These are phyloP conservation scores for Anabacerthia variegaticeps DNA, from an alignment of 2,797 vertebrate species.

Conservation along the genomic window DNA sequence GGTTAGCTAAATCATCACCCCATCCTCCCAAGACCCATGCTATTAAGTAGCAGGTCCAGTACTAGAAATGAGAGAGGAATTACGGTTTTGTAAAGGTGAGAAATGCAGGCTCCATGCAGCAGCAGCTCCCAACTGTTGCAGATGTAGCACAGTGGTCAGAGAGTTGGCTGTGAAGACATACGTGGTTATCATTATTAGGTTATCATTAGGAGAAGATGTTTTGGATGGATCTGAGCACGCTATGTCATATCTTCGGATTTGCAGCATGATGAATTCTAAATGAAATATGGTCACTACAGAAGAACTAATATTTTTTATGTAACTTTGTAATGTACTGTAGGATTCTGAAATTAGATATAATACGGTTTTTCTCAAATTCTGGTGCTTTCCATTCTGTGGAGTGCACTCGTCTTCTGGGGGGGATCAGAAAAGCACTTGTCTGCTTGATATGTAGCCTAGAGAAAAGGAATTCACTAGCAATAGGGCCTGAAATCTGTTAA, in stretches of 20 bases:
- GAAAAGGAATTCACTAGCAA: background rate
- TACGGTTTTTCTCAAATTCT: background rate
- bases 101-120: background rate
- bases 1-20: background rate
- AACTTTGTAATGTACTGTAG: background rate
- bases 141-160: background rate
- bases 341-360: background rate
- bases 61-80: background rate
- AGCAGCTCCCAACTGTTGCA: background rate
- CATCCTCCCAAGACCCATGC: background rate
- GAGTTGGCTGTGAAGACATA: background rate
- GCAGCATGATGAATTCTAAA: background rate
- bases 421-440: background rate
- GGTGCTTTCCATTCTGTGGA: background rate
- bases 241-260: background rate
- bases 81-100: background rate
- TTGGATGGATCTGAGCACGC: background rate
- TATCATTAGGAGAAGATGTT: background rate
- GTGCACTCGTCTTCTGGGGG: background rate
- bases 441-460: background rate
- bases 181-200: background rate
- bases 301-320: background rate
- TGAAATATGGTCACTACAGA: background rate
- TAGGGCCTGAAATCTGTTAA: background rate
- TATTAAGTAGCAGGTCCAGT: background rate